phyloP scores from a whole-genome alignment of 2,797 vertebrate species.

The Tokudaia tokunoshimensis region DNA sequence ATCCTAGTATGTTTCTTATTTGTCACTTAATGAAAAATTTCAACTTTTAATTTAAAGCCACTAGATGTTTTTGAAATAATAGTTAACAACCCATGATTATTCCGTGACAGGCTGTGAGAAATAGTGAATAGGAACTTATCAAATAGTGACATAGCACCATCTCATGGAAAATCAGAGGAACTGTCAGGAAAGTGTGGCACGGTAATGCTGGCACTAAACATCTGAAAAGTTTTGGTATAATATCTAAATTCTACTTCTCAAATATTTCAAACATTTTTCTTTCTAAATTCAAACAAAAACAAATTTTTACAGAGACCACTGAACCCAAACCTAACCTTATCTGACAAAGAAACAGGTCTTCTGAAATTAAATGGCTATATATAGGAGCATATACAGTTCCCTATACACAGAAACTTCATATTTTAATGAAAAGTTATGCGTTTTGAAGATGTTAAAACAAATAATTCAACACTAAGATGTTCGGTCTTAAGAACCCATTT shows the following conservation, averaged over 20 bases:
- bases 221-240: neutral
- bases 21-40: neutral
- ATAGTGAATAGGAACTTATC: constrained; percentile 3
- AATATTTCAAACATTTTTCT: neutral
- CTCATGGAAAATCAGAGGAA: constrained; percentile 70
- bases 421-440: neutral
- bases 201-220: neutral
- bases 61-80: constrained; percentile 28
- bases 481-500: constrained; percentile 24
- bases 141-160: constrained; percentile 62
- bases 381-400: neutral
- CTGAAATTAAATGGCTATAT: neutral
- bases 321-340: neutral
- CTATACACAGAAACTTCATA: neutral
- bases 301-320: neutral
- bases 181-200: neutral
- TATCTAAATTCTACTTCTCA: constrained; percentile 35
- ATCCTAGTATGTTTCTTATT: neutral
- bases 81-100: neutral
- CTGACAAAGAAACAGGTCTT: neutral
- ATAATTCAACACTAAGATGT: neutral
- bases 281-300: constrained; percentile 15
- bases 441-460: constrained; percentile 2
- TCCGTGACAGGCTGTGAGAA: constrained; percentile 22
- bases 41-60: neutral